Evolutionary conservation across 2,888 invertebrate species (phyloP).

Genomic region (Dendrolimus houi): DNA sequence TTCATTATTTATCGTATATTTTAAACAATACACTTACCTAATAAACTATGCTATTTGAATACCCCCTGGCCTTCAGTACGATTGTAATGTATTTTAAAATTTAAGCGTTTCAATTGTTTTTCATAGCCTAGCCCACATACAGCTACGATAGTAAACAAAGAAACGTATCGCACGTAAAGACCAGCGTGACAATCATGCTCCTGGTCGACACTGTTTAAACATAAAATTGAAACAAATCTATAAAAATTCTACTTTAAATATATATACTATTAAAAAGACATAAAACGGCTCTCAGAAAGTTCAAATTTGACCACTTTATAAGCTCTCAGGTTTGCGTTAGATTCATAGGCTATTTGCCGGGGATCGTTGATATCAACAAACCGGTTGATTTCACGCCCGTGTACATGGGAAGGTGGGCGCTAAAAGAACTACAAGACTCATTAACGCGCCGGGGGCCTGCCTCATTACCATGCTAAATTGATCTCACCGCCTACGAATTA

Average conservation of each 20-base stretch:
- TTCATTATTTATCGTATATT: too few relatives aligned
- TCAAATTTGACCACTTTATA: conserved; percentile 24
- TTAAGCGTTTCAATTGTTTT: conserved; percentile 25
- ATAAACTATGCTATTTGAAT: too few relatives aligned
- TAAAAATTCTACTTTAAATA: conserved; percentile 43
- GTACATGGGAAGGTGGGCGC: conserved; percentile 22
- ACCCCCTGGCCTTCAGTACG: not conserved
- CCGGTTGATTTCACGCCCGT: conserved; percentile 18
- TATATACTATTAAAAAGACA: conserved; percentile 43
- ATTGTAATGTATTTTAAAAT: conserved; percentile 5
- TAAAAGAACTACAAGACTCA: conserved; percentile 31
- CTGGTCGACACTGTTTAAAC: conserved; percentile 23
- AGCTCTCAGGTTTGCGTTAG: conserved; percentile 32
- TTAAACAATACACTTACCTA: too few relatives aligned
- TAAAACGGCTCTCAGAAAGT: conserved; percentile 28
- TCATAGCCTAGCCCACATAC: conserved; percentile 30
- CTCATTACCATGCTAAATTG: conserved; percentile 54
- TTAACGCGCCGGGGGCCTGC: conserved; percentile 41
- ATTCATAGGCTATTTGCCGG: conserved; percentile 29
- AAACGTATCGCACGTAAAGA: conserved; percentile 30
- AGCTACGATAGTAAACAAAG: conserved; percentile 31
- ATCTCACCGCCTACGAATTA: conserved; percentile 36
- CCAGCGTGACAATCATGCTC: conserved; percentile 33
- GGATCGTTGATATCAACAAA: conserved; percentile 12
- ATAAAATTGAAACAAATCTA: conserved; percentile 37